Evolutionary conservation across 2,797 vertebrate genomes (phyloP), one percentile per base, ranked within the genome.

Genomic region (Pelochelys cantorii): DNA sequence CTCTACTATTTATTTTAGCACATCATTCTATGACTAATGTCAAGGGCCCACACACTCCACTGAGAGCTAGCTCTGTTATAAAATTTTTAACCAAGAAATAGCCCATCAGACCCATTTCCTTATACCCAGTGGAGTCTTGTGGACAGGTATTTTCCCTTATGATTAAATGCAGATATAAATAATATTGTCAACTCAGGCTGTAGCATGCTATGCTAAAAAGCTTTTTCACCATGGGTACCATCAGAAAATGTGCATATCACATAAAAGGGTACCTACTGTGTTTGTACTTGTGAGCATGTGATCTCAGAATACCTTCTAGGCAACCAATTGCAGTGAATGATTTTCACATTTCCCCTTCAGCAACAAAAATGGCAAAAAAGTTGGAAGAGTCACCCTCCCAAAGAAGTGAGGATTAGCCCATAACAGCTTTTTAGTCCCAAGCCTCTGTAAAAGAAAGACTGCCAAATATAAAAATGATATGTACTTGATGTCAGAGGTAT

Each of bases 31-130:
- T 10, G 2, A 56, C 52, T 59, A 84, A 77, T 87, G 62, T 89
- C n/a, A 94, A 92, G 82, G 93, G 81, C 83, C 20, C 71, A 57
- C 74, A 92, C 57, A 31, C 15, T 74, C 0, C 0, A 53, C n/a
- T 92, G 89, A 90, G 74, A 94, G 77, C 2, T 77, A 79, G 1
- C 34, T 88, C 77, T 81, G 27, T 87, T 92, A 84, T 85, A 83
- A 94, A 95, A 96, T 86, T 95, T 79, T 93, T 93, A 95, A 85
- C 55, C 60, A 34, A 94, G 59, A 84, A 92, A 48, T 55, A 85
- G 57, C 7, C 54, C 54, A 87, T 68, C 27, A 86, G 65, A 94
- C 88, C 77, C 75, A 92, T 75, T 80, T n/a, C 27, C 11, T 85
- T 87, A 90, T 90, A 83, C 53, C 23, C 57, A 93, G 42, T 74